Evolutionary conservation across 1,140 invertebrate genomes (phyloP).

Genomic region (Orchestia grillus): DNA sequence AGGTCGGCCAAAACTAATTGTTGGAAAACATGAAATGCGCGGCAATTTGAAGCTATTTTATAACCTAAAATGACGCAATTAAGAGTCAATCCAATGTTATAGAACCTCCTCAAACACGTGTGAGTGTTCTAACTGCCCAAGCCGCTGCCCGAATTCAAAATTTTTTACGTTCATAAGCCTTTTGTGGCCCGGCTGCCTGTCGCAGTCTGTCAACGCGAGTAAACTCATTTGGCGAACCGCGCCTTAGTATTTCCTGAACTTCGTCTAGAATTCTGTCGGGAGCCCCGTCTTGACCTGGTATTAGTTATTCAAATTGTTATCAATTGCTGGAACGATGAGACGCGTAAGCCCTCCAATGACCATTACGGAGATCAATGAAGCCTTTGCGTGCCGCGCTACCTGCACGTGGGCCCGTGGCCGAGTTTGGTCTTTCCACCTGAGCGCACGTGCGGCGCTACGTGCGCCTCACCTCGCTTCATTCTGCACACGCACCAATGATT

Average conservation of each 20-base stretch:
- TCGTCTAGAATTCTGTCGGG: not conserved
- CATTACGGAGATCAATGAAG: conserved; percentile 41
- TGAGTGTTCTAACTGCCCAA: too few relatives aligned
- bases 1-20: not conserved
- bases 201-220: not conserved
- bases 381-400: not conserved
- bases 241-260: not conserved
- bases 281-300: conserved; percentile 11
- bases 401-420: not conserved
- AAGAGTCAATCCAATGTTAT: not conserved
- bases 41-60: not conserved
- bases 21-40: not conserved
- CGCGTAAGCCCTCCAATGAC: not conserved
- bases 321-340: conserved; percentile 37
- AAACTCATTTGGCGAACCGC: conserved; percentile 4
- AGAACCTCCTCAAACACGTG: not conserved
- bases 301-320: conserved; percentile 48
- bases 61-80: not conserved
- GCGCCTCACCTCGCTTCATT: too few relatives aligned
- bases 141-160: not conserved
- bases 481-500: too few relatives aligned
- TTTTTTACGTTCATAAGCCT: not conserved
- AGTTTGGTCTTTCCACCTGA: not conserved
- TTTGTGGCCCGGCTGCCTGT: not conserved
- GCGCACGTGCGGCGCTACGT: not conserved